phyloP scores from a whole-genome alignment of 2,888 invertebrate species.

The Autographa gamma region DNA sequence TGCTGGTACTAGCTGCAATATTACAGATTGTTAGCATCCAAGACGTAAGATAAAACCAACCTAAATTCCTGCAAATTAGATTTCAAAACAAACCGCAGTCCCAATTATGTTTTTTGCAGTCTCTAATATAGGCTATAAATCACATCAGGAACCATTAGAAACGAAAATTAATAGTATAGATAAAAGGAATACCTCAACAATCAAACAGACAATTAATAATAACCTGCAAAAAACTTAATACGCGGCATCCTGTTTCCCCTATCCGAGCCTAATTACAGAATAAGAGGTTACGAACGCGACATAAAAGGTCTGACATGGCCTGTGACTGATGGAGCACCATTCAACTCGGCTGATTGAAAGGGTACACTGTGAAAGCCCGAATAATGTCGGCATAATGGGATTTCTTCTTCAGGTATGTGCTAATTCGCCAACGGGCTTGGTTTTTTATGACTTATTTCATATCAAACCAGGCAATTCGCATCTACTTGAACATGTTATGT shows the following conservation, averaged over 20 bases:
- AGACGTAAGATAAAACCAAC: not conserved
- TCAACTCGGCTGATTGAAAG: conserved; percentile 81
- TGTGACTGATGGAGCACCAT: conserved; percentile 81
- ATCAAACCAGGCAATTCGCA: conserved; percentile 31
- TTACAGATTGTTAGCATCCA: not conserved
- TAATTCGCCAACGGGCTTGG: conserved; percentile 62
- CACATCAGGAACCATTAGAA: not conserved
- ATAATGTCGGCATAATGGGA: conserved; percentile 71
- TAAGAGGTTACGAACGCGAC: conserved; percentile 66
- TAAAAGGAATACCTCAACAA: conserved; percentile 33
- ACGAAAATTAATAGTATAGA: conserved; percentile 5
- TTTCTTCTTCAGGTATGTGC: conserved; percentile 73
- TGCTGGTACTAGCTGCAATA: not conserved
- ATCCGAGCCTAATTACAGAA: conserved; percentile 82
- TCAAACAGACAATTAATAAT: conserved; percentile 53
- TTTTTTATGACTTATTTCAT: conserved; percentile 37
- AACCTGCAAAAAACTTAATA: conserved; percentile 68
- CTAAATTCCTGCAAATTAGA: not conserved
- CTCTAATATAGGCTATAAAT: too few species aligned
- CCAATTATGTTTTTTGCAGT: too few species aligned
- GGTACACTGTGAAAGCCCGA: conserved; percentile 71
- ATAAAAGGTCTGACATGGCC: conserved; percentile 75
- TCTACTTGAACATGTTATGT: not conserved
- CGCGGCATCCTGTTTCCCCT: conserved; percentile 78
- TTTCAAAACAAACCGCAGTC: too few species aligned